Conservation (phyloP, 2,888 invertebrate species). For the Ophion costatus region DNA sequence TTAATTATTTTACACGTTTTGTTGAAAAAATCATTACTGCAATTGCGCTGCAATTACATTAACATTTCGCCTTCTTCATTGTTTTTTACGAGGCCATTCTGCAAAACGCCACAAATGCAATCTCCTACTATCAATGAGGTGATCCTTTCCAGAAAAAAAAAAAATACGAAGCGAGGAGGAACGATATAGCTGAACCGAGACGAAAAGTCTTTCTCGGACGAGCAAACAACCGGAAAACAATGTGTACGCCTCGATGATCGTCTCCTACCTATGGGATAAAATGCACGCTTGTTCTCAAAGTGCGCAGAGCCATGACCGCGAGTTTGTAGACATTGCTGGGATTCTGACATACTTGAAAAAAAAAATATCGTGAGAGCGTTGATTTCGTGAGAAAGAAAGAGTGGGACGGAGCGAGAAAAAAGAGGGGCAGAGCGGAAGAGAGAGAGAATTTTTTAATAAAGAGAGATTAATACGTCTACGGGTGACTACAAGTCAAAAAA, state of each 20-base stretch:
- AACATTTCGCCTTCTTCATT: neutral
- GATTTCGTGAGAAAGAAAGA: constrained; percentile 33
- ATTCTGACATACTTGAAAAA: constrained; percentile 29
- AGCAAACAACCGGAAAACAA: constrained; percentile 63
- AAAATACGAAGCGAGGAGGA: constrained; percentile 24
- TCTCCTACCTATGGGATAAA: constrained; percentile 29
- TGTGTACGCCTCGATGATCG: constrained; percentile 61
- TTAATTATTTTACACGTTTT: neutral
- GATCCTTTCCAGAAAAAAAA: constrained; percentile 3
- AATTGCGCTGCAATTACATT: no score
- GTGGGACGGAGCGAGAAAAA: neutral
- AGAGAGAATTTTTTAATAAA: constrained; percentile 2
- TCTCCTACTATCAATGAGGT: constrained; percentile 55
- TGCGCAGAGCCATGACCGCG: constrained; percentile 61
- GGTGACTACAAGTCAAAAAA: neutral
- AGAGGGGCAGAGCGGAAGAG: neutral
- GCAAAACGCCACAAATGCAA: constrained; percentile 24
- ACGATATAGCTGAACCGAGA: constrained; percentile 34
- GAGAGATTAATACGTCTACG: neutral
- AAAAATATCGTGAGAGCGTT: constrained; percentile 35
- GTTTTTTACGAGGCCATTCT: neutral
- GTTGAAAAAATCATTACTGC: neutral
- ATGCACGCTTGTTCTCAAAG: constrained; percentile 57
- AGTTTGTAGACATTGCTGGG: constrained; percentile 32
- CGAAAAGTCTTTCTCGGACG: constrained; percentile 61